Percentiles rank a stretch among this genome's conserved stretches.
Evolutionary conservation across 2,113 vertebrate genomes (phyloP).

Genomic region (Pionites leucogaster): DNA sequence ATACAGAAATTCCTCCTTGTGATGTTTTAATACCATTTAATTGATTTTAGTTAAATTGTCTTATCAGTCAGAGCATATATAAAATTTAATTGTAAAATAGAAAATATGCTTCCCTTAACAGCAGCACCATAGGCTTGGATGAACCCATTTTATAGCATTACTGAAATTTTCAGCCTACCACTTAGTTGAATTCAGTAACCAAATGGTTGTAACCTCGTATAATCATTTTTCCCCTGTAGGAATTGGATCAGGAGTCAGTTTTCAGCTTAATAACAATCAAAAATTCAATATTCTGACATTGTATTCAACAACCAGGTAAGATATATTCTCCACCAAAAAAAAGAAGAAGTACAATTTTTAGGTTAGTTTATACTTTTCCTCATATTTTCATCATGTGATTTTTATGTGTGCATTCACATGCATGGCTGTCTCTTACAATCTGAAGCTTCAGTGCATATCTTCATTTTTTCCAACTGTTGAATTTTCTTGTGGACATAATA

Average conservation of each 20-base stretch:
- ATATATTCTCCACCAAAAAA: background rate
- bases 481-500: background rate
- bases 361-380: background rate
- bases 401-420: background rate
- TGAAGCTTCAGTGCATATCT: background rate
- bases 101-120: background rate
- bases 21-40: background rate
- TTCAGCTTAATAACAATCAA: constrained; percentile 75
- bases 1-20: background rate
- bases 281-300: constrained; percentile 84
- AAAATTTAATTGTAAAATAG: background rate
- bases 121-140: background rate
- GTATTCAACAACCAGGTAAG: constrained; percentile 85
- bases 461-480: background rate
- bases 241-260: constrained; percentile 87
- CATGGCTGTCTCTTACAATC: background rate
- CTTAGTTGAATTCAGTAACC: background rate
- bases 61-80: background rate
- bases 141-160: background rate
- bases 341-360: background rate
- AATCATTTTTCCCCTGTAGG: constrained; percentile 60
- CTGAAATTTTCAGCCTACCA: background rate
- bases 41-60: background rate
- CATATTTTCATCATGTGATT: background rate
- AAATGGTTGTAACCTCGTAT: background rate